phyloP scores from a whole-genome alignment of 2,797 vertebrate species.

The Aphelocoma californica region DNA sequence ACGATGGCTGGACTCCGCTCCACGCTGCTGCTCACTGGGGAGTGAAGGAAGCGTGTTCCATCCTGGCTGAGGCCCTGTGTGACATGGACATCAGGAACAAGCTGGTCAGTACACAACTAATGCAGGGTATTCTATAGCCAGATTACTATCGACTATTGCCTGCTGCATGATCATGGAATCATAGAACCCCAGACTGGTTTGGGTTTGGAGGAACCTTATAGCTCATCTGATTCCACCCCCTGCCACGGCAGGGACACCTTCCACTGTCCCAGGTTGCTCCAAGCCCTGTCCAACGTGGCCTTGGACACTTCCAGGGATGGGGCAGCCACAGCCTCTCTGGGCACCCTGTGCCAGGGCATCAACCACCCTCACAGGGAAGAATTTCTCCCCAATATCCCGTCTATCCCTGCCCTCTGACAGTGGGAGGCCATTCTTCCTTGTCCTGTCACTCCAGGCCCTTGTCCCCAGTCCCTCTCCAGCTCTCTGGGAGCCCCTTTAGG shows the following conservation, averaged over 20 bases:
- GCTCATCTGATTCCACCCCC: not conserved
- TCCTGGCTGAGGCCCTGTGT: conserved; percentile 78
- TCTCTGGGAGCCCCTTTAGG: not conserved
- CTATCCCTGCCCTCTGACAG: not conserved
- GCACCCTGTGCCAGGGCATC: not conserved
- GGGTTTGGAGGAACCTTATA: not conserved
- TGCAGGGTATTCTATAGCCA: not conserved
- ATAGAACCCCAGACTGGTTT: not conserved
- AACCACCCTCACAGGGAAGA: rapidly evolving
- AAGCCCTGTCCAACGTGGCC: rapidly evolving
- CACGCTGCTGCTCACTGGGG: conserved; percentile 81
- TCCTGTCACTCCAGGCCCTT: not conserved
- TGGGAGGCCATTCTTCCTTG: not conserved
- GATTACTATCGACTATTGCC: not conserved
- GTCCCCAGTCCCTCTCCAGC: not conserved
- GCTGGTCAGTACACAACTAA: conserved; percentile 70
- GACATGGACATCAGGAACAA: conserved; percentile 81
- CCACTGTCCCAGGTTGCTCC: rapidly evolving
- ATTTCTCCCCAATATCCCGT: not conserved
- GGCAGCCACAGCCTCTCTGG: not conserved
- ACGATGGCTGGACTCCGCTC: conserved; percentile 79
- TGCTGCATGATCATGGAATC: not conserved
- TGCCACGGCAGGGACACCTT: not conserved
- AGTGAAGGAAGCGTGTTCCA: conserved; percentile 79
- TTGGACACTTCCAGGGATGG: not conserved